These are phyloP conservation scores for Tetragnatha versicolor DNA, from an alignment of 1,140 invertebrate genomes.

Conservation along the genomic window DNA sequence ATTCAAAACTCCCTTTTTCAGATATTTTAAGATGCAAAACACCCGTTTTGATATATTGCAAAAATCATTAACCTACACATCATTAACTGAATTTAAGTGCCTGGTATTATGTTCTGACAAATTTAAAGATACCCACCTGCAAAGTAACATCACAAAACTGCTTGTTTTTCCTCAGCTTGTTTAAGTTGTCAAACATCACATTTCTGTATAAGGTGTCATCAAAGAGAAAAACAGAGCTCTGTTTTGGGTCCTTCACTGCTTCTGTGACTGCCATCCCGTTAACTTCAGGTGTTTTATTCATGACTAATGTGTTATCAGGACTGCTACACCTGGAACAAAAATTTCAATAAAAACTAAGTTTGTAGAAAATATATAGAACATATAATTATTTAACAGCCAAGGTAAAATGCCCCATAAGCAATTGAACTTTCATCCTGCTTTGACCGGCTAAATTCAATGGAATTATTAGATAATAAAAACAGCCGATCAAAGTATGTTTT, in stretches of 20 bases:
- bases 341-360: neutral
- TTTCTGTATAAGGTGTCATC: constrained; percentile 68
- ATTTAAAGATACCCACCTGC: constrained; percentile 68
- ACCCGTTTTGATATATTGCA: too few relatives aligned
- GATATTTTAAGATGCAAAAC: neutral
- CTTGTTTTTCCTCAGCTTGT: constrained; percentile 77
- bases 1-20: too few relatives aligned
- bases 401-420: too few relatives aligned
- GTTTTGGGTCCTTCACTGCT: constrained; percentile 23
- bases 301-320: constrained; percentile 40
- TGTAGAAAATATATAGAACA: neutral
- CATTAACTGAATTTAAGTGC: too few relatives aligned
- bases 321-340: constrained; percentile 15
- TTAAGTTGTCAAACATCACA: constrained; percentile 71
- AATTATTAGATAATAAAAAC: too few relatives aligned
- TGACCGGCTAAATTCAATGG: too few relatives aligned
- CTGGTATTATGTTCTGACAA: too few relatives aligned
- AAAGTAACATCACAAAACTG: constrained; percentile 82
- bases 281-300: constrained; percentile 26
- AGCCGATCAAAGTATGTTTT: too few relatives aligned
- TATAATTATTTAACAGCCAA: too few relatives aligned
- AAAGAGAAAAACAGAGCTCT: constrained; percentile 61
- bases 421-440: too few relatives aligned
- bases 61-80: too few relatives aligned
- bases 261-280: constrained; percentile 46